Percentiles rank a stretch among this genome's conserved stretches.
phyloP scores from a whole-genome alignment of 2,888 invertebrate genomes.

The Phengaris alcon region DNA sequence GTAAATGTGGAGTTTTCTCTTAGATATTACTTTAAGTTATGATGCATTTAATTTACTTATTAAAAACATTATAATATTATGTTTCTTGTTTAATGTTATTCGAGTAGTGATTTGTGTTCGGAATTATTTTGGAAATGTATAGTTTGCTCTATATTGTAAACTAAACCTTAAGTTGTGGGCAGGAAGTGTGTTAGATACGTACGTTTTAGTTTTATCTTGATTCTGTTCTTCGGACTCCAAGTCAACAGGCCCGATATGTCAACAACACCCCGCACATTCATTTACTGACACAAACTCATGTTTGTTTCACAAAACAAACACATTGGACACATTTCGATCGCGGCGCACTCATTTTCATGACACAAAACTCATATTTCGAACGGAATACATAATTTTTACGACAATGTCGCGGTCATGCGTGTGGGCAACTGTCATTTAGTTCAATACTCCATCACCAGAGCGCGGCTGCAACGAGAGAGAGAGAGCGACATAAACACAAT shows the following conservation, averaged over 20 bases:
- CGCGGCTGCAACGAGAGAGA: slow-evolving; percentile 53
- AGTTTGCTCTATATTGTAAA: slow-evolving; percentile 26
- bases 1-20: too few relatives aligned
- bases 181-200: slow-evolving; percentile 44
- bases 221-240: slow-evolving; percentile 73
- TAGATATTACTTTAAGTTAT: too few relatives aligned
- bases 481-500: slow-evolving; percentile 37
- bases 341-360: slow-evolving; percentile 30
- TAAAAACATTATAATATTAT: too few relatives aligned
- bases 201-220: slow-evolving; percentile 78
- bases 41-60: too few relatives aligned
- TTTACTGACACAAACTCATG: slow-evolving; percentile 69
- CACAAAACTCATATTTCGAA: slow-evolving; percentile 31
- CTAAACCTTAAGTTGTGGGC: neutral
- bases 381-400: slow-evolving; percentile 12
- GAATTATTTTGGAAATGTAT: slow-evolving; percentile 18
- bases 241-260: slow-evolving; percentile 71
- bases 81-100: too few relatives aligned
- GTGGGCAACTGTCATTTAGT: slow-evolving; percentile 67
- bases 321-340: slow-evolving; percentile 30
- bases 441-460: slow-evolving; percentile 57
- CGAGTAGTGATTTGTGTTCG: too few relatives aligned
- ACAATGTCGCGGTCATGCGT: slow-evolving; percentile 55
- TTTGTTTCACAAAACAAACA: slow-evolving; percentile 48
- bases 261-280: slow-evolving; percentile 70